Evolutionary conservation across 2,888 invertebrate genomes (phyloP), one percentile per base, ranked within the genome.

Genomic region (Lampropteryx suffumata): DNA sequence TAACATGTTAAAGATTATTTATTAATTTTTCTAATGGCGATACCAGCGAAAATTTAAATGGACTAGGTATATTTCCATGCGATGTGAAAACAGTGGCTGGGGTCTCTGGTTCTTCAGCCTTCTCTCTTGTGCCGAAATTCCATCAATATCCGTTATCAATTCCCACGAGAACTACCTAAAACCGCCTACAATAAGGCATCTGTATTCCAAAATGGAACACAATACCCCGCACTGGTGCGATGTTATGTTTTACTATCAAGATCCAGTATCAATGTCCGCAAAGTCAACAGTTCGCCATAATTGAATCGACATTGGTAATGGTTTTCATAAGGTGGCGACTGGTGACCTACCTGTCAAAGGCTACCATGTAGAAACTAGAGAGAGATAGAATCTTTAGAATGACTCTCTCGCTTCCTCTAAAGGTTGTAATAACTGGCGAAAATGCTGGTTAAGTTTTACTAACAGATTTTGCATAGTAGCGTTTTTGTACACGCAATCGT

Each of bases 241-340:
- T 46, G 27, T 34, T 44, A 44, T 28, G 9, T 41, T 41, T 34
- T 47, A 47, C 27, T 46, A 46, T 11, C 39, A 39, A 29, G 21
- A 41, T 29, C 33, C 24, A 39, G 44, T 45, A 35, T 28, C 28
- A 27, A 27, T 72, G 67, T 73, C 69, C 24, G 26, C 71, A 73
- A 71, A 79, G 77, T 82, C 79, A 83, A 82, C 83, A 82, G 70
- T 79, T 81, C 75, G 72, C 70, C 71, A 71, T 80, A 84, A 84
- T 84, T 84, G 79, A 82, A 81, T 79, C 75, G 76, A 47, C 33
- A 40, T 21, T 17, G 73, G 71, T 73, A 76, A 74, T 73, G 70
- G 69, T 68, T 59, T 64, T 66, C 69, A 59, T 40, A 48, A 54
- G 50, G 37, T 34, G 37, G 26, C 33, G 5, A 27, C 4, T 13